Evolutionary conservation across 2,888 invertebrate species (phyloP).

Genomic region (Euproctis similis): DNA sequence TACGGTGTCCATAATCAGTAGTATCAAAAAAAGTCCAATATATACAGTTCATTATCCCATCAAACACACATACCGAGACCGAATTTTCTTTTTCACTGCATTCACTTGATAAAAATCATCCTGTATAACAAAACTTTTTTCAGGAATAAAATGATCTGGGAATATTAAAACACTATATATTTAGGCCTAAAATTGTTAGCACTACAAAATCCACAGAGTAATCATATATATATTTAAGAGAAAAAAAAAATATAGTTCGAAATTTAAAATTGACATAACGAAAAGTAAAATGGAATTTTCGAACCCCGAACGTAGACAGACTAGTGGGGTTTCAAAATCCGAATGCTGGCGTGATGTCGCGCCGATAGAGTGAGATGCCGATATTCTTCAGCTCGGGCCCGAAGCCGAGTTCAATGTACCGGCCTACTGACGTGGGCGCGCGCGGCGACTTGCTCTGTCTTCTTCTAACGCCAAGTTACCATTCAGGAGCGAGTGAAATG

Average conservation of each 20-base stretch:
- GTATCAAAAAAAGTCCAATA: neutral
- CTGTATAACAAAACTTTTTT: neutral
- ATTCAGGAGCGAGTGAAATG: constrained; percentile 32
- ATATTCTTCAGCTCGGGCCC: constrained; percentile 36
- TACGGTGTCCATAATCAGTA: no score
- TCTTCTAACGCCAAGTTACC: constrained; percentile 25
- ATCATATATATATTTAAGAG: neutral
- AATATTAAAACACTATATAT: constrained; percentile 6
- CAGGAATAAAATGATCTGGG: neutral
- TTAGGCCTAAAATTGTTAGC: constrained; percentile 19
- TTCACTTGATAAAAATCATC: constrained; percentile 4
- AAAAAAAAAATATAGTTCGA: constrained; percentile 8
- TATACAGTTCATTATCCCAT: constrained; percentile 1
- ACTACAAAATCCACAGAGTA: neutral
- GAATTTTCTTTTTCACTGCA: neutral
- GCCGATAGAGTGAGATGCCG: constrained; percentile 42
- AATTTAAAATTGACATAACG: constrained; percentile 11
- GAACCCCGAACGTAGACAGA: constrained; percentile 21
- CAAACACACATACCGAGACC: no score
- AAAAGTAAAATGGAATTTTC: constrained; percentile 21
- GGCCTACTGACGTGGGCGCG: constrained; percentile 66
- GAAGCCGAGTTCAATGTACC: constrained; percentile 62
- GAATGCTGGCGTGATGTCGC: constrained; percentile 33
- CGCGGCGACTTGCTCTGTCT: constrained; percentile 40
- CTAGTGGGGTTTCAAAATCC: constrained; percentile 27